These are phyloP conservation scores for Crepidodera aurea DNA, from an alignment of 2,888 invertebrate species.

Conservation along the genomic window DNA sequence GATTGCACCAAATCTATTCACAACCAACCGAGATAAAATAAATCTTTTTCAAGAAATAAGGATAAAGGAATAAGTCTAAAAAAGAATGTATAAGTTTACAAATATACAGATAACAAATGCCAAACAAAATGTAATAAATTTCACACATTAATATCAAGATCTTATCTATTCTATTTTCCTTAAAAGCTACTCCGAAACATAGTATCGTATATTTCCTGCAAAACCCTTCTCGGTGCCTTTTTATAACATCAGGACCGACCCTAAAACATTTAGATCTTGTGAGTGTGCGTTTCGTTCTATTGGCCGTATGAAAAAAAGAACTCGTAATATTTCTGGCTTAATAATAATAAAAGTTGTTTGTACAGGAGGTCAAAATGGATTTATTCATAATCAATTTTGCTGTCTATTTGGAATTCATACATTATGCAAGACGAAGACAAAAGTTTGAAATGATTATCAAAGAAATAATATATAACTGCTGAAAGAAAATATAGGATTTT, in stretches of 20 bases:
- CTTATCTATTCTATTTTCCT: conserved; percentile 31
- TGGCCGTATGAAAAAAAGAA: background rate
- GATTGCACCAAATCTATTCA: conserved; percentile 3
- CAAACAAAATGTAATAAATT: conserved; percentile 30
- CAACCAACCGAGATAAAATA: background rate
- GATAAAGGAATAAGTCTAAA: background rate
- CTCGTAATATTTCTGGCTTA: too few relatives aligned
- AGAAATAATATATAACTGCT: too few relatives aligned
- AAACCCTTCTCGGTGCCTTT: conserved; percentile 27
- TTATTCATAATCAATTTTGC: too few relatives aligned
- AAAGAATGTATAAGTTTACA: conserved; percentile 12
- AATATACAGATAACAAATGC: conserved; percentile 22
- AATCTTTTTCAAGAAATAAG: background rate
- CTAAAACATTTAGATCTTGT: background rate
- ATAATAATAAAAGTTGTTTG: too few relatives aligned
- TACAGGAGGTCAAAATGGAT: too few relatives aligned
- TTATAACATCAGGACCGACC: conserved; percentile 22
- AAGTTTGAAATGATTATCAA: too few relatives aligned
- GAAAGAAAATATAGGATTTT: too few relatives aligned
- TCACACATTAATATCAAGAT: conserved; percentile 30
- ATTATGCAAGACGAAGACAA: too few relatives aligned
- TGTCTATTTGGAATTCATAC: too few relatives aligned
- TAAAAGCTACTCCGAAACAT: conserved; percentile 28
- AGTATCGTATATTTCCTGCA: conserved; percentile 28
- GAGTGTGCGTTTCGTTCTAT: too few relatives aligned